These are phyloP conservation scores for Actinia tenebrosa DNA, from an alignment of 64 coral and sea anemone species.

Conservation along the genomic window DNA sequence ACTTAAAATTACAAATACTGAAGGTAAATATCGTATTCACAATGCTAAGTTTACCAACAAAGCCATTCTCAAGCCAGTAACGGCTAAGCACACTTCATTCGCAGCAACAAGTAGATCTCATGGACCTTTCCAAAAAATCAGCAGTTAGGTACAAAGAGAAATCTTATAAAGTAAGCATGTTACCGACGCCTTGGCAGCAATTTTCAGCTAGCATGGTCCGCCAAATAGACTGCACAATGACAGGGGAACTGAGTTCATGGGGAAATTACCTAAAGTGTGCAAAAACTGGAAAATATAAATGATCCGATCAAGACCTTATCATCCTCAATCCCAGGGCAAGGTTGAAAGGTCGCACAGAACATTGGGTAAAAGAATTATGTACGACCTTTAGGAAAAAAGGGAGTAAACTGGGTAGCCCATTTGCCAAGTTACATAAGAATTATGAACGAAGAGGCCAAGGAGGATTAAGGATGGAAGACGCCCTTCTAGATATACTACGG, in stretches of 20 bases:
- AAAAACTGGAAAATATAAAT: neutral
- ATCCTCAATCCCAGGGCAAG: slow-evolving; percentile 44
- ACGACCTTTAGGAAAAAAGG: slow-evolving; percentile 25
- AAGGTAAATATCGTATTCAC: neutral
- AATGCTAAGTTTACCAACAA: neutral
- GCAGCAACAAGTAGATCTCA: neutral
- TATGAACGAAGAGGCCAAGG: slow-evolving; percentile 45
- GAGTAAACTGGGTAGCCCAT: slow-evolving; percentile 52
- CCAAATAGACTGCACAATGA: slow-evolving; percentile 18
- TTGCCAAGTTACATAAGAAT: slow-evolving; percentile 30
- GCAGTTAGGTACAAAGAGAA: no score
- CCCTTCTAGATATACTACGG: slow-evolving; percentile 43
- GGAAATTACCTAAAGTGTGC: neutral
- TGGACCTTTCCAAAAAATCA: no score
- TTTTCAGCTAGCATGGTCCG: neutral
- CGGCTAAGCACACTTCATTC: neutral
- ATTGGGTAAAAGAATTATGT: slow-evolving; percentile 46
- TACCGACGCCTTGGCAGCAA: neutral
- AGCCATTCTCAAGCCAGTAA: neutral
- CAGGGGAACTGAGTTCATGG: slow-evolving; percentile 7
- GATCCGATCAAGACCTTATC: neutral
- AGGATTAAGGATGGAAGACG: slow-evolving; percentile 18
- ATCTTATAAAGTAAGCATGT: neutral
- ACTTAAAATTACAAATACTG: neutral
- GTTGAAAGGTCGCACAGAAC: slow-evolving; percentile 43